phyloP scores from a whole-genome alignment of 2,888 invertebrate species.

The Drosophila colorata region DNA sequence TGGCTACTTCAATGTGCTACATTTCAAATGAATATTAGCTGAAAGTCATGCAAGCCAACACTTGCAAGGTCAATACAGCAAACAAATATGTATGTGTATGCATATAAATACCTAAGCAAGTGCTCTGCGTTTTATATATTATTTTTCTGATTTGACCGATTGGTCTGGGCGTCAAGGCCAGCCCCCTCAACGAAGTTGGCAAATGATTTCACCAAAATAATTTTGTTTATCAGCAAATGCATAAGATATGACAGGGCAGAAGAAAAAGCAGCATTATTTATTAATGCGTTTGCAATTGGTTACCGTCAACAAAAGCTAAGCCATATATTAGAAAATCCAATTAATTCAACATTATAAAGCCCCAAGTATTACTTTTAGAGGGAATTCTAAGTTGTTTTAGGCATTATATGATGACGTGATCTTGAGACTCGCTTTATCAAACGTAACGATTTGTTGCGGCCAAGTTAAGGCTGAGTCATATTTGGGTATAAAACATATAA shows the following conservation, averaged over 20 bases:
- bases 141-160: constrained; percentile 66
- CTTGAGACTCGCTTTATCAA: constrained; percentile 31
- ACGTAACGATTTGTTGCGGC: neutral
- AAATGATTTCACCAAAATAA: constrained; percentile 25
- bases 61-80: constrained; percentile 47
- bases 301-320: neutral
- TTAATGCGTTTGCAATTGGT: constrained; percentile 8
- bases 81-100: constrained; percentile 1
- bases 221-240: constrained; percentile 31
- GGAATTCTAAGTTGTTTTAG: neutral
- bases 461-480: constrained; percentile 31
- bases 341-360: neutral
- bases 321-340: neutral
- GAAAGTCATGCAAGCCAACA: constrained; percentile 34
- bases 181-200: constrained; percentile 13
- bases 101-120: constrained; percentile 10
- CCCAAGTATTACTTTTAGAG: neutral
- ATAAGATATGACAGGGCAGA: constrained; percentile 5
- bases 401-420: constrained; percentile 66
- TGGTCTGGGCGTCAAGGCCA: constrained; percentile 70
- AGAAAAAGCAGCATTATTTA: constrained; percentile 7
- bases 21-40: constrained; percentile 34
- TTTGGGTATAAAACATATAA: constrained; percentile 25
- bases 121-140: constrained; percentile 22
- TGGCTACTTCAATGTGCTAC: constrained; percentile 52